These are phyloP conservation scores for Cecidostiba fungosa DNA, from an alignment of 2,888 invertebrate genomes.

Conservation along the genomic window DNA sequence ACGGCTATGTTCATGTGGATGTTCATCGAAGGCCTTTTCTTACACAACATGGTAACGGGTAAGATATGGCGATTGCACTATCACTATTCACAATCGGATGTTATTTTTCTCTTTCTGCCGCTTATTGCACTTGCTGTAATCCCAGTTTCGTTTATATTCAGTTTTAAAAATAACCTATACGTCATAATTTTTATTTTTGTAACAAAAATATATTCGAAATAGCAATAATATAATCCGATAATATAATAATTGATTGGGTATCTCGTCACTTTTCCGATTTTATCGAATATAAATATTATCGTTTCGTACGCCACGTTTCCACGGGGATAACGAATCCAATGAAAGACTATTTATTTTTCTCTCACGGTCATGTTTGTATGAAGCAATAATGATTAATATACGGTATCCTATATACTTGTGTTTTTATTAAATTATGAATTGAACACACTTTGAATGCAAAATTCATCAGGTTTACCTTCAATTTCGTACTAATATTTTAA, in stretches of 20 bases:
- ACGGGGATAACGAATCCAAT: background rate
- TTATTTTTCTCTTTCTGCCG: too few relatives aligned
- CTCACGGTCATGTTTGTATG: background rate
- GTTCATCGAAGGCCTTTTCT: slow-evolving; percentile 95
- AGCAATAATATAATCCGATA: background rate
- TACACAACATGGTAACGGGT: slow-evolving; percentile 92
- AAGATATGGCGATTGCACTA: slow-evolving; percentile 65
- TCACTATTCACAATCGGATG: background rate
- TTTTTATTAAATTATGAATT: background rate
- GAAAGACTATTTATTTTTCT: background rate
- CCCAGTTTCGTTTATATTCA: too few relatives aligned
- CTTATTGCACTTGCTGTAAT: too few relatives aligned
- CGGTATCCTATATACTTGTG: background rate
- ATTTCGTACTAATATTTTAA: background rate
- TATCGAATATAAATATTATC: background rate
- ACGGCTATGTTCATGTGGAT: slow-evolving; percentile 98
- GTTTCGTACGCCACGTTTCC: background rate
- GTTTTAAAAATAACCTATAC: too few relatives aligned
- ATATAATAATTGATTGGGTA: background rate
- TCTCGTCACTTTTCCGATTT: background rate
- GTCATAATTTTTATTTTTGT: too few relatives aligned
- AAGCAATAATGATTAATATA: background rate
- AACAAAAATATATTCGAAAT: background rate
- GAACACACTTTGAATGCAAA: background rate
- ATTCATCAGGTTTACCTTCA: background rate